Conservation (phyloP, 2,888 invertebrate genomes). For the Linnaemya vulpina region DNA sequence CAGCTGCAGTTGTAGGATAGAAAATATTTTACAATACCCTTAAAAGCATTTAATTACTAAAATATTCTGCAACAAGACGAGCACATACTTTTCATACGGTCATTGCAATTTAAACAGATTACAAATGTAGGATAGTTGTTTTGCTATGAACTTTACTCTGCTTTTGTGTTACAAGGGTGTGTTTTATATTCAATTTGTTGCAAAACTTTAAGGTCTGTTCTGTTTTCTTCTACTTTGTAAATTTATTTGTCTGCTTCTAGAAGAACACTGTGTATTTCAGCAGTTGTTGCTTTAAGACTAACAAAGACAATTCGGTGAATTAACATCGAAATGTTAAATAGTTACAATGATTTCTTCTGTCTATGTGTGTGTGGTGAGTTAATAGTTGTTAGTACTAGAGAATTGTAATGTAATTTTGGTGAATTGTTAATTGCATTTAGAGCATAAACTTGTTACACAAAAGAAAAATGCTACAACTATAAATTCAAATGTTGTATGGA, state of each 20-base stretch:
- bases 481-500: not conserved
- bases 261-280: not conserved
- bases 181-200: not conserved
- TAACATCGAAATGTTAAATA: not conserved
- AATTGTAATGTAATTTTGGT: not conserved
- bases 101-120: conserved; percentile 31
- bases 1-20: not conserved
- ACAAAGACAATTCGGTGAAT: not conserved
- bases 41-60: conserved; percentile 63
- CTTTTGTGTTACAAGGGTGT: conserved; percentile 3
- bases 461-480: not conserved
- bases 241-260: conserved; percentile 11
- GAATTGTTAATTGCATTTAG: conserved; percentile 34
- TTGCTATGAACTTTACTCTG: not conserved
- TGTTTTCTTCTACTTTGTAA: not conserved
- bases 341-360: not conserved
- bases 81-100: conserved; percentile 32
- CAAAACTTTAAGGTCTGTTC: not conserved
- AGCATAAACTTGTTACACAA: not conserved
- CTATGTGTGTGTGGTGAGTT: not conserved
- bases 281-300: not conserved
- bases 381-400: not conserved
- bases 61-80: conserved; percentile 23
- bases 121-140: not conserved
- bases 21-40: conserved; percentile 43